Base-by-base conservation (phyloP, 1,140 invertebrate genomes). In the Druon quercuslanigerum region DNA sequence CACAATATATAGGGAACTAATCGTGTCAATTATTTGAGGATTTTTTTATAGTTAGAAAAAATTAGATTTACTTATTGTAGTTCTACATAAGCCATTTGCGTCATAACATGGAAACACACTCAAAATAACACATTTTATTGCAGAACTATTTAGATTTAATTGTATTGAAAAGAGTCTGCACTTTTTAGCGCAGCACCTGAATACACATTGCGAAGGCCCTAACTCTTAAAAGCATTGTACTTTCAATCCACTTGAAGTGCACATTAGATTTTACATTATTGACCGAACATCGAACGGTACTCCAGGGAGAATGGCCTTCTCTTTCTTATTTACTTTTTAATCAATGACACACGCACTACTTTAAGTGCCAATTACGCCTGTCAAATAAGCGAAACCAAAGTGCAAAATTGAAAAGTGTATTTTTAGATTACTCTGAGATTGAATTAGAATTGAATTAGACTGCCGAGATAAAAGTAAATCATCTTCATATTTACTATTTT, bases 181-280 rank as follows among this genome's bases (percentile, higher is more conserved):
- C 9, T 54, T 54, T 54, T 54, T 54, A 54, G n/a, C 7, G 52
- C 6, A 9, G 6, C 52, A 54, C 52, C 52, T 54, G 52, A 54
- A 54, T 54, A 54, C 52, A 54, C 52, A 54, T 16, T 0, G 17
- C n/a, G 8, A n/a, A 54, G 52, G 11, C 52, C 52, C 52, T 17
- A 17, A 19, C 17, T 54, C 17, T 54, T 17, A 54, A 19, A 54
- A 16, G 57, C 20, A 33, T 66, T 66, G 12, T 66, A 16, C 57
- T 66, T 33, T 12, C 20, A 14, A 16, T 33, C 57, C 13, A 54
- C 52, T 19, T 54, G n/a, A 19, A 16, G 60, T 40, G 60, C 60
- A 66, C 57, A 66, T 66, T 66, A 66, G 33, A 33, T 66, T 66
- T 66, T 66, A 66, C 20, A 66, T 40, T 66, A 66, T 66, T 66